Base-by-base conservation (phyloP, 2,888 invertebrate genomes). In the Cheilosia impressa region DNA sequence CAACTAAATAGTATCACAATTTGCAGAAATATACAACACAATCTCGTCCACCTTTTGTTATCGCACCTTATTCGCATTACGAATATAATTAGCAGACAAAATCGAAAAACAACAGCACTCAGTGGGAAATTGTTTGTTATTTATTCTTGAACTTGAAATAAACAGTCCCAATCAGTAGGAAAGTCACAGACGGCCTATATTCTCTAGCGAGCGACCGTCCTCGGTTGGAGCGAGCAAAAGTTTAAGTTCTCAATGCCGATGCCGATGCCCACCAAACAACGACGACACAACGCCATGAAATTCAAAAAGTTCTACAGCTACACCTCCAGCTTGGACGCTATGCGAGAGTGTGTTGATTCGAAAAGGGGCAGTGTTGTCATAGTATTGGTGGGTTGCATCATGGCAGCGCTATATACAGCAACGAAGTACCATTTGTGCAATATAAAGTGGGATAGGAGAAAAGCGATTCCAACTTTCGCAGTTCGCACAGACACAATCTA, bases 161-260 rank as follows among this genome's bases (percentile, higher is more conserved):
- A 83, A 73, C 75, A 82, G 78, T 81, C 80, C 19, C 72, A 85
- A 85, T 77, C 76, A 76, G 66, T 62, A 85, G 85, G 72, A 72
- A 85, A 85, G 85, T 68, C 85, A 85, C 81, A 81, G 69, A 66
- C 85, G 85, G 85, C 85, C 85, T 85, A 85, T 81, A 85, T 85
- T 85, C 81, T 68, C 45, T 38, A 62, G 66, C 76, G 66, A 80
- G 10, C 69, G 66, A 72, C 76, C 55, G 71, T 80, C 72, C 71
- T 80, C 80, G 71, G 43, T 65, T 76, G 38, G 68, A 81, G 68
- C 81, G 43, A 71, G 75, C 69, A 81, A 81, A 81, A 85, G 76
- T 85, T 65, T 76, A 80, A 81, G 57, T 81, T 85, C 81, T 77
- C 81, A 81, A 85, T 77, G 81, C 77, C 76, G 76, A 81, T 38